These are phyloP conservation scores for Sula dactylatra DNA, from an alignment of 2,113 vertebrate species.

Conservation along the genomic window DNA sequence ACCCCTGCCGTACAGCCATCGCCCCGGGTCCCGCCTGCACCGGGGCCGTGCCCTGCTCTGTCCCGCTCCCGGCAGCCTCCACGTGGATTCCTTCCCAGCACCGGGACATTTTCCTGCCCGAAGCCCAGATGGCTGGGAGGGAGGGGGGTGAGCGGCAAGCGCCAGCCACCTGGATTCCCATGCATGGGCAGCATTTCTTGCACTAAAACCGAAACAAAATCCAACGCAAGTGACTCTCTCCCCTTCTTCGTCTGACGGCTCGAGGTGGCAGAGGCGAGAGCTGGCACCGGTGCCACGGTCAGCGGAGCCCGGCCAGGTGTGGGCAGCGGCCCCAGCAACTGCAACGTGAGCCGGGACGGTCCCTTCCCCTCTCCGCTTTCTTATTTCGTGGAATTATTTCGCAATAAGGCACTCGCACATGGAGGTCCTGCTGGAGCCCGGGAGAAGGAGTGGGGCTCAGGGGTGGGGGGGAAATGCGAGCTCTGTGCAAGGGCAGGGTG, in stretches of 20 bases:
- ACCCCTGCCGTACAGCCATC: neutral
- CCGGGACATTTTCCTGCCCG: neutral
- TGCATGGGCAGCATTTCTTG: slow-evolving; percentile 43
- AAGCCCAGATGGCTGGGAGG: neutral
- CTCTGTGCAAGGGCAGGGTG: neutral
- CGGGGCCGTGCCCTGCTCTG: neutral
- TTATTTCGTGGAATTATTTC: neutral
- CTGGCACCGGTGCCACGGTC: neutral
- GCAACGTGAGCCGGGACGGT: neutral
- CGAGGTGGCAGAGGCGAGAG: neutral
- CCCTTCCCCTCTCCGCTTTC: neutral
- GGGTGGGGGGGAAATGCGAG: neutral
- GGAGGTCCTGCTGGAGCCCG: neutral
- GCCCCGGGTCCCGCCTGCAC: neutral
- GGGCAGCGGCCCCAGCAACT: neutral
- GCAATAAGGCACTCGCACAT: neutral
- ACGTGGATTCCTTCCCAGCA: neutral
- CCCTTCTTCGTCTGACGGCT: neutral
- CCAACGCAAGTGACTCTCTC: neutral
- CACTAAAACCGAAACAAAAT: slow-evolving; percentile 14
- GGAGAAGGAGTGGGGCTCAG: neutral
- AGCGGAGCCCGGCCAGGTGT: neutral
- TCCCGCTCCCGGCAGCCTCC: neutral
- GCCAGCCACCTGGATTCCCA: neutral
- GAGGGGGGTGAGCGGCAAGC: neutral